Evolutionary conservation across 2,797 vertebrate genomes (phyloP), one percentile per base, ranked within the genome.

Genomic region (Phylloscopus collybita): DNA sequence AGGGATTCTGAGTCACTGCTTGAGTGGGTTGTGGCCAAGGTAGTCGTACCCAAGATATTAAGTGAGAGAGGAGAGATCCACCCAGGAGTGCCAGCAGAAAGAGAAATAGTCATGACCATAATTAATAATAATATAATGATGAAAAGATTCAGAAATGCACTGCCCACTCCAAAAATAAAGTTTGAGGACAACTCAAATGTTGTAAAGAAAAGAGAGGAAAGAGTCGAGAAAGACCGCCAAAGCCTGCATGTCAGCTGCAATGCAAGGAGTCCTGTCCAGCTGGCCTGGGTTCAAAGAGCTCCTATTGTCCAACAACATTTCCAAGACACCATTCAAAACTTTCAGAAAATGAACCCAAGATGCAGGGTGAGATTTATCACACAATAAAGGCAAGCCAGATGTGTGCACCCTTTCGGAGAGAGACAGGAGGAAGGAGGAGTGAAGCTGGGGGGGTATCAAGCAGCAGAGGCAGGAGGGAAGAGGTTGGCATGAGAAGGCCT

Each of bases 131-230:
- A 91, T 87, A 83, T 50, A 92, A 94, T 32, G 86, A 95, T 95
- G 78, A 95, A 94, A 91, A 92, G 72, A 90, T 79, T 95, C 88
- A 93, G 80, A 97, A 94, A 91, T 10, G 21, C 50, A n/a, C 72
- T 96, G 86, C 93, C 83, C 72, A 69, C 65, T 97, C 97, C 97
- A 97, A 96, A 97, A 97, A 97, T 97, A 97, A 97, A 97, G 92
- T 88, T 75, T 94, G 92, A 97, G 96, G 94, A 96, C 95, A 95
- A 94, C 82, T 97, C 92, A 96, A 97, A 94, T 76, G 69, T 83
- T 94, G 80, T 87, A 94, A 92, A 92, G 92, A 93, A 95, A 93
- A 96, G 69, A 93, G 27, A 96, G 82, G 90, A 96, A 94, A 92
- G 88, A 95, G 95, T 91, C 2, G 9, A 93, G 93, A 96, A 93